Evolutionary conservation across 1,140 invertebrate species (phyloP).

Genomic region (Ceratoteleas bidentatus): DNA sequence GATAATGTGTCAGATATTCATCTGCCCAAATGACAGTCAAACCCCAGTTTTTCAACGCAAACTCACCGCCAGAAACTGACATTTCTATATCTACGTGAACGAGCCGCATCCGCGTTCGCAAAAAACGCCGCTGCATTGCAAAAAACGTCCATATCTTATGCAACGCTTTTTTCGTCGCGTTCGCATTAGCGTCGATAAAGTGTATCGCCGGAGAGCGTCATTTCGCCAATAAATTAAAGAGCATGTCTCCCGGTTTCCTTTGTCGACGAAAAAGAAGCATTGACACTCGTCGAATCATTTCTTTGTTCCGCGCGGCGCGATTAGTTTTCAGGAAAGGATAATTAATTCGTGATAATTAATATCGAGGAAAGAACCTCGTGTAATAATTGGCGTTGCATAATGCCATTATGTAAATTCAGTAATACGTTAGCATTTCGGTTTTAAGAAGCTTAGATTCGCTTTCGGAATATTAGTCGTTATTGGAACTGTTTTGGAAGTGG

Average conservation of each 20-base stretch:
- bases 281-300: background rate
- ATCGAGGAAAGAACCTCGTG: background rate
- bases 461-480: too few relatives aligned
- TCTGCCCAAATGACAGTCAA: too few relatives aligned
- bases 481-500: too few relatives aligned
- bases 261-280: too few relatives aligned
- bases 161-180: background rate
- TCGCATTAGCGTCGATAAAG: constrained; percentile 1
- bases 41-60: too few relatives aligned
- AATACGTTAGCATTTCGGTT: background rate
- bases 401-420: constrained; percentile 4
- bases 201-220: background rate
- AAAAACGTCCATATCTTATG: background rate
- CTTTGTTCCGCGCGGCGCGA: too few relatives aligned
- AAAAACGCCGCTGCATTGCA: background rate
- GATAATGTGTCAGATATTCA: too few relatives aligned
- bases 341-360: constrained; percentile 7
- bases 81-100: background rate
- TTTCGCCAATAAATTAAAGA: background rate
- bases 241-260: background rate
- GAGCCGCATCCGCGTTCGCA: background rate
- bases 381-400: constrained; percentile 3
- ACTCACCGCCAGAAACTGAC: background rate
- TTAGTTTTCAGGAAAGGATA: background rate
- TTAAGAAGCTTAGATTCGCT: too few relatives aligned